Conservation (phyloP, 1,140 invertebrate genomes). For the Tribolium madens region DNA sequence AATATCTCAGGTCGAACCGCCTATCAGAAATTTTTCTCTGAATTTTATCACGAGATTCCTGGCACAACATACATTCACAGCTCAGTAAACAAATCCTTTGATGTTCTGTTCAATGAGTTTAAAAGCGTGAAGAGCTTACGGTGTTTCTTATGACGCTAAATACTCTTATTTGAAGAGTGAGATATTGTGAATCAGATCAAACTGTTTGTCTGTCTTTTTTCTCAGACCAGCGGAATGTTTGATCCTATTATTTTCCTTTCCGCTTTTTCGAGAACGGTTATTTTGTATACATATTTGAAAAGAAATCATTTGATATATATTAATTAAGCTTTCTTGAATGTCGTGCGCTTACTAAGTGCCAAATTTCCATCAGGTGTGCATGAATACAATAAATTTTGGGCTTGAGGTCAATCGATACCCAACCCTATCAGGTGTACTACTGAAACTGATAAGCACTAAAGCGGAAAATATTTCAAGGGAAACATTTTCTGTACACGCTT, state of each 20-base stretch:
- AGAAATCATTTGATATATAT: not conserved
- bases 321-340: not conserved
- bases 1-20: not conserved
- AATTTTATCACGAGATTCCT: not conserved
- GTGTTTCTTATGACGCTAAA: not conserved
- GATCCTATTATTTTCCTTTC: not conserved
- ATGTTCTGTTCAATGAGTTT: not conserved
- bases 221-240: not conserved
- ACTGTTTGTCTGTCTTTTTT: not conserved
- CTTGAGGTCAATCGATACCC: slow-evolving; percentile 20
- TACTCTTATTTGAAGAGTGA: not conserved
- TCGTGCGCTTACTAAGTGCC: slow-evolving; percentile 3
- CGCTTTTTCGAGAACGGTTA: not conserved
- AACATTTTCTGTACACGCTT: slow-evolving; percentile 17
- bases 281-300: not conserved
- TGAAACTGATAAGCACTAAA: slow-evolving; percentile 25
- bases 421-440: slow-evolving; percentile 30
- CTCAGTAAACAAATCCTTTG: not conserved
- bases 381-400: slow-evolving; percentile 17
- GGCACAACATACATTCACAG: not conserved
- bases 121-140: not conserved
- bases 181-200: not conserved
- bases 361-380: slow-evolving; percentile 23
- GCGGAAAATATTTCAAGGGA: slow-evolving; percentile 25
- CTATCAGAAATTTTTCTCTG: not conserved